Percentiles rank a stretch among this genome's conserved stretches.
Conservation (phyloP, 2,113 vertebrate species). For the Trinectes maculatus region DNA sequence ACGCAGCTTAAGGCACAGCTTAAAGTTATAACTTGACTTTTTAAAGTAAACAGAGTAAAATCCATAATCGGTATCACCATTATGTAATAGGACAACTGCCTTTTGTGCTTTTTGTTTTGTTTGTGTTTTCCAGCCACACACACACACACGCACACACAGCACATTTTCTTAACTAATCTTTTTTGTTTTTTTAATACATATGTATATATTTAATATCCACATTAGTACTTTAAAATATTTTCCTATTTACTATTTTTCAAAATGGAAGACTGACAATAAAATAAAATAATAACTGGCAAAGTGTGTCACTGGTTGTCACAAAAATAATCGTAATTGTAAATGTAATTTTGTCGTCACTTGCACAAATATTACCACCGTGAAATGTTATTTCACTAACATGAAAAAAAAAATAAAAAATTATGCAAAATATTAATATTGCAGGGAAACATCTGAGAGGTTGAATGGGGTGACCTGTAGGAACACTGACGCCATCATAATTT, state of each 20-base stretch:
- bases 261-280: background rate
- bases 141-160: too few relatives aligned
- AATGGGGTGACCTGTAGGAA: background rate
- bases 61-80: too few relatives aligned
- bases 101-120: too few relatives aligned
- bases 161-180: too few relatives aligned
- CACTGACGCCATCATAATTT: background rate
- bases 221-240: too few relatives aligned
- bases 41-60: background rate
- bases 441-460: background rate
- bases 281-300: background rate
- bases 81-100: too few relatives aligned
- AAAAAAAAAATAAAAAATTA: background rate
- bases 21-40: background rate
- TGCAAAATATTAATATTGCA: too few relatives aligned
- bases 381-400: background rate
- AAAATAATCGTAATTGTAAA: constrained; percentile 4
- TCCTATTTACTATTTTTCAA: too few relatives aligned
- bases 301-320: background rate
- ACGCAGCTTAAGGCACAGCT: too few relatives aligned
- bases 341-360: background rate
- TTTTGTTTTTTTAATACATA: too few relatives aligned
- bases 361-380: background rate
- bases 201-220: too few relatives aligned
- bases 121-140: too few relatives aligned